Evolutionary conservation across 2,797 vertebrate species (phyloP), one percentile per base, ranked within the genome.

Genomic region (Numenius phaeopus): DNA sequence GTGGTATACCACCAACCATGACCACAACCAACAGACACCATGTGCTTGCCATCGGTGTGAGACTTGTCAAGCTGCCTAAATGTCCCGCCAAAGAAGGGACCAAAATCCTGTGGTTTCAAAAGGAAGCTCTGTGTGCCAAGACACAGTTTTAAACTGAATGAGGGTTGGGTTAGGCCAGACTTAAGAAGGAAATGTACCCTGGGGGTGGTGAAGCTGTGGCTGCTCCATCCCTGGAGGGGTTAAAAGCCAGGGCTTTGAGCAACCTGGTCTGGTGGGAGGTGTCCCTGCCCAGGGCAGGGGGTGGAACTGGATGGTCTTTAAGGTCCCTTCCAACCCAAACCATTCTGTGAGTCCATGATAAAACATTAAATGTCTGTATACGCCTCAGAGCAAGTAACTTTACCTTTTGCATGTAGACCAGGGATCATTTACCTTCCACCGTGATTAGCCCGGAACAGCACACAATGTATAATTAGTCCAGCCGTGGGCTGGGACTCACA

Each of bases 21-120:
- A 37, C 27, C 67, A 67, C 27, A 44, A 14, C 12, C 46, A 49
- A 7, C 24, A 15, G 10, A 30, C 62, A 58, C 5, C 9, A 66
- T 1, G 0, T 1, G 1, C 55, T 70, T 15, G 61, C 39, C 67
- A 15, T 20, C 1, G 1, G 13, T 0, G 1, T 26, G 50, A 73
- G 47, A n/a, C 44, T 39, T 57, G 46, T n/a, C 29, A 46, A 80
- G 42, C 39, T 65, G 79, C 30, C 23, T 7, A 49, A 55, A 47
- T 0, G 4, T 34, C 34, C 82, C 49, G 47, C 16, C 62, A 54
- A 71, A 66, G 70, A 58, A 75, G 27, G 55, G 30, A 55, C 10
- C 12, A 26, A 87, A 59, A 82, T 40, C 26, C 27, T 6, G 4
- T 0, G 0, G 11, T 83, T 37, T 59, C 8, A 59, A 61, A 78